A percentile compares a stretch with the other conserved stretches of the same genome.
Evolutionary conservation across 2,888 invertebrate genomes (phyloP).

Genomic region (Xylocampa areola): DNA sequence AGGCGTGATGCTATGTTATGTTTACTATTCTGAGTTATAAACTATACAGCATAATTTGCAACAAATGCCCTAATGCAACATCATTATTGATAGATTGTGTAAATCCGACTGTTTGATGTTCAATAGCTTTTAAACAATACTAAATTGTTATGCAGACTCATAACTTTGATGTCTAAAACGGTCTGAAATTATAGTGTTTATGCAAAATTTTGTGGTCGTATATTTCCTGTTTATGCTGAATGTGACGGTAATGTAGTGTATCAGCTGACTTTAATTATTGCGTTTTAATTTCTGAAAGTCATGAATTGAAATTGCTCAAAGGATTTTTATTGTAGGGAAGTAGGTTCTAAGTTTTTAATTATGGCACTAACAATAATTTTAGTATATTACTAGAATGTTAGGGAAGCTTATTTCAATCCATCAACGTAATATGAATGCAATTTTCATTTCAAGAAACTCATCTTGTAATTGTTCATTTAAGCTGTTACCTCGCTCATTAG

Average conservation of each 20-base stretch:
- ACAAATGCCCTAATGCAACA: constrained; percentile 27
- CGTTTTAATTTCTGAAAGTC: neutral
- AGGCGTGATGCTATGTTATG: too few relatives aligned
- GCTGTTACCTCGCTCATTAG: too few relatives aligned
- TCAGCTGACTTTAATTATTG: neutral
- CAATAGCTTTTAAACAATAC: constrained; percentile 18
- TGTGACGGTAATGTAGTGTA: neutral
- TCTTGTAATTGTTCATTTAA: too few relatives aligned
- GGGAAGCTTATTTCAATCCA: too few relatives aligned
- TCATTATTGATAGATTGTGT: constrained; percentile 15
- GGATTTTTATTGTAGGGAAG: too few relatives aligned
- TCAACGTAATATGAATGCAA: too few relatives aligned
- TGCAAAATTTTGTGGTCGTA: constrained; percentile 1
- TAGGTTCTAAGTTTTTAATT: too few relatives aligned
- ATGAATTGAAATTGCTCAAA: too few relatives aligned
- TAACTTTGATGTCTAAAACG: constrained; percentile 28
- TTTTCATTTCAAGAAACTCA: too few relatives aligned
- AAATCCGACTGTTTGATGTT: constrained; percentile 25
- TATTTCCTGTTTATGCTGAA: constrained; percentile 4
- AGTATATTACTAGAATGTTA: too few relatives aligned
- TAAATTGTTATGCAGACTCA: constrained; percentile 10
- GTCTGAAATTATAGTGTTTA: constrained; percentile 12
- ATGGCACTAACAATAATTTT: too few relatives aligned
- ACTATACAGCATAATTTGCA: constrained; percentile 5
- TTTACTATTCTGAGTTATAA: neutral